A percentile compares a stretch with the other conserved stretches of the same genome.
Evolutionary conservation across 2,888 invertebrate species (phyloP).

Genomic region (Microchrysa polita): DNA sequence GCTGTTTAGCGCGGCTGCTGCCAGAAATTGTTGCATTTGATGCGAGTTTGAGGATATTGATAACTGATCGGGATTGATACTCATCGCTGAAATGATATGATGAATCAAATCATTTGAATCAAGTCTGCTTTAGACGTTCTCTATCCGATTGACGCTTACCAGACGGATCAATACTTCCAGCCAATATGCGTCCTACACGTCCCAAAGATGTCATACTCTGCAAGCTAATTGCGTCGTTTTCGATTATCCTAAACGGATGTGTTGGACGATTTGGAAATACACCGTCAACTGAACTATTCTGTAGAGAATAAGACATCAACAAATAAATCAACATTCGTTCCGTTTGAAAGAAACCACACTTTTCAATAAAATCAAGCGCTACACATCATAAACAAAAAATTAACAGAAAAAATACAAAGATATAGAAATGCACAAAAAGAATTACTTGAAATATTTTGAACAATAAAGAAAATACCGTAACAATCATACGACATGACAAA

Average conservation of each 20-base stretch:
- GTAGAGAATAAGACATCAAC: conserved; percentile 47
- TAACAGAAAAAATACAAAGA: conserved; percentile 5
- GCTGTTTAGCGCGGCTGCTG: conserved; percentile 51
- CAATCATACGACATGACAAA: conserved; percentile 24
- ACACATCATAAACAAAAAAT: background rate
- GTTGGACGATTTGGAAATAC: conserved; percentile 74
- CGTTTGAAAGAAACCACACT: too few species aligned
- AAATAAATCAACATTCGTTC: too few species aligned
- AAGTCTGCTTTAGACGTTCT: too few species aligned
- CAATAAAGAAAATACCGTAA: conserved; percentile 4
- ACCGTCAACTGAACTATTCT: conserved; percentile 77
- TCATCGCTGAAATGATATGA: conserved; percentile 56
- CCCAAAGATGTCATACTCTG: conserved; percentile 91
- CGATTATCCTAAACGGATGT: conserved; percentile 87
- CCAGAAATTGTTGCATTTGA: conserved; percentile 55
- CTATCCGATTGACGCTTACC: conserved; percentile 59
- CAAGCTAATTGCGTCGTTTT: conserved; percentile 86
- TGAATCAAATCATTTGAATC: too few species aligned
- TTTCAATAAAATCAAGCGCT: too few species aligned
- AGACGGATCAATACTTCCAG: conserved; percentile 73
- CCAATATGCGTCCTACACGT: conserved; percentile 81
- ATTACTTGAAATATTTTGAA: background rate
- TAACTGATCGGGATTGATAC: conserved; percentile 61
- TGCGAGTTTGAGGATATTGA: conserved; percentile 56
- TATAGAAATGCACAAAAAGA: conserved; percentile 20